Conservation (phyloP, 2,888 invertebrate genomes). For the Synergus laeviventris region DNA sequence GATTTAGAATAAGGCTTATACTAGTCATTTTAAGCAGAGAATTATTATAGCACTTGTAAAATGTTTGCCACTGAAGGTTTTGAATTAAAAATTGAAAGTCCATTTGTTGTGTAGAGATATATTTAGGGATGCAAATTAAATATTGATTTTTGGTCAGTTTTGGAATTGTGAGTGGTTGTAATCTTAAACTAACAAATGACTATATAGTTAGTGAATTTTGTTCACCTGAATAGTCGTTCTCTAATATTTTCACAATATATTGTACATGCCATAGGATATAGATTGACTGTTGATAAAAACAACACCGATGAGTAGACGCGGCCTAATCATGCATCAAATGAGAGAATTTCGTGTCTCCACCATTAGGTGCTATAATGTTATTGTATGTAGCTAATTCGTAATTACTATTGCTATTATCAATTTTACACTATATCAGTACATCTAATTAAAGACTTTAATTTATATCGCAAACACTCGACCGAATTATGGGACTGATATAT, state of each 20-base stretch:
- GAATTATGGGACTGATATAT: conserved; percentile 1
- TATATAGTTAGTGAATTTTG: background rate
- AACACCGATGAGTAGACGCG: conserved; percentile 66
- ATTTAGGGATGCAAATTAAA: background rate
- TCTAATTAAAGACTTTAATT: background rate
- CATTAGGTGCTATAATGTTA: conserved; percentile 39
- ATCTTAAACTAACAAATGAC: background rate
- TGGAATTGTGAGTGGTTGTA: background rate
- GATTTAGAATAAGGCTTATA: background rate
- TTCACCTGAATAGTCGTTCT: background rate
- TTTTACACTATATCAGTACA: conserved; percentile 8
- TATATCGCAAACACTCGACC: background rate
- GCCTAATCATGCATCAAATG: conserved; percentile 63
- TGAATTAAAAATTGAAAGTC: background rate
- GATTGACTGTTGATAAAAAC: conserved; percentile 45
- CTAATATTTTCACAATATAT: conserved; percentile 1
- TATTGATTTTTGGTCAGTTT: background rate
- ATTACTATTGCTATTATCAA: conserved; percentile 7
- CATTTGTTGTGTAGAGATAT: background rate
- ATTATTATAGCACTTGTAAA: background rate
- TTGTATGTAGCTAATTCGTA: conserved; percentile 6
- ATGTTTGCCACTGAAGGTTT: background rate
- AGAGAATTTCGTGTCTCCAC: conserved; percentile 38
- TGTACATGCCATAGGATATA: conserved; percentile 9
- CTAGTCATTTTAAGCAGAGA: background rate